Evolutionary conservation across 2,113 vertebrate genomes (phyloP).

Genomic region (Indicator maculatus): DNA sequence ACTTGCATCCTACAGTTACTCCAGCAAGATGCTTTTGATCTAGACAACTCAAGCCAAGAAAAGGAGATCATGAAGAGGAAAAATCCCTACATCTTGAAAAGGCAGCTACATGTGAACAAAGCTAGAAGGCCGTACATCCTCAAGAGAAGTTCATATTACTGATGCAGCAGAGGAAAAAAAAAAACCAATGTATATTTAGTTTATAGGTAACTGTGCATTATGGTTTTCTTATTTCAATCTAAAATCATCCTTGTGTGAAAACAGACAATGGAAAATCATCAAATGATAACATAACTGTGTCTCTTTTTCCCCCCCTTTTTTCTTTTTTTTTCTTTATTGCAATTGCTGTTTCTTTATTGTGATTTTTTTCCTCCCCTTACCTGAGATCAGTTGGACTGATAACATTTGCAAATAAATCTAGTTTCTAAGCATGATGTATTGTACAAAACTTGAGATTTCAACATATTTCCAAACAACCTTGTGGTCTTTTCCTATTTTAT

Average conservation of each 20-base stretch:
- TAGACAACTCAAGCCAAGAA: constrained; percentile 78
- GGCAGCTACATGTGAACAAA: constrained; percentile 88
- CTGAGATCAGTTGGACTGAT: constrained; percentile 77
- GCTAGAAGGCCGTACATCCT: constrained; percentile 95
- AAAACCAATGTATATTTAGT: constrained; percentile 68
- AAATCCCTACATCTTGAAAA: constrained; percentile 95
- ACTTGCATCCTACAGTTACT: constrained; percentile 75
- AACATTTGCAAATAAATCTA: constrained; percentile 82
- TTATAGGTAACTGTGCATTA: constrained; percentile 78
- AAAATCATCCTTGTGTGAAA: constrained; percentile 71
- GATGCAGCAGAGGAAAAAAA: constrained; percentile 64
- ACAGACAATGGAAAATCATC: constrained; percentile 65
- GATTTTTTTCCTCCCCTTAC: constrained; percentile 69
- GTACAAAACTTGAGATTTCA: constrained; percentile 56
- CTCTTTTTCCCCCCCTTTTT: constrained; percentile 54
- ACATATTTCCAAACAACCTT: background rate
- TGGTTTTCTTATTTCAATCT: constrained; percentile 70
- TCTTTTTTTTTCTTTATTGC: constrained; percentile 25
- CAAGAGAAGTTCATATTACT: constrained; percentile 89
- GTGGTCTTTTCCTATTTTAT: background rate
- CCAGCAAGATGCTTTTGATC: constrained; percentile 81
- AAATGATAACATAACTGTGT: constrained; percentile 68
- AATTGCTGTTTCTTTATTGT: constrained; percentile 72
- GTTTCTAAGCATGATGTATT: constrained; percentile 77
- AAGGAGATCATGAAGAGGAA: constrained; percentile 90